Evolutionary conservation across 2,113 vertebrate species (phyloP), one percentile per base, ranked within the genome.

Genomic region (Pterophyllum scalare): DNA sequence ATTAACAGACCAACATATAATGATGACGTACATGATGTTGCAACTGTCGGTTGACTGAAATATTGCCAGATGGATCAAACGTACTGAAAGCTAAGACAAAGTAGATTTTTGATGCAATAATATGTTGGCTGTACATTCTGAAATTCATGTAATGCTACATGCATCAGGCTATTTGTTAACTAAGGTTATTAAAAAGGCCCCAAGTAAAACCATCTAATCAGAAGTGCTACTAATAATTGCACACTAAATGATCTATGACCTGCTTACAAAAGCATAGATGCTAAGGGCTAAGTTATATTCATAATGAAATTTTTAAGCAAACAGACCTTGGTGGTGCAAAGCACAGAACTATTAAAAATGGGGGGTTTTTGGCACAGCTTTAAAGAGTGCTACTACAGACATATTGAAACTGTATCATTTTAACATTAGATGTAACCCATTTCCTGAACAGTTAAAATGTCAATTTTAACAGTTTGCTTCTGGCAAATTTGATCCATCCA

Each of bases 401-500:
- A 59, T 19, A n/a, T 75, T 85, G 9, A 57, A 83, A 20, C 15
- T 67, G 24, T 7, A 35, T 54, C 19, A 54, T 15, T 59, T 22
- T 20, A 5, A 57, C 28, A 13, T 24, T 7, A 38, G 1, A 74
- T 65, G 20, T 6, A 20, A 22, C 7, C 11, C 13, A 5, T 40
- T 13, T 26, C 22, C 7, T 15, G 22, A 54, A 43, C 22, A 59
- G 3, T 56, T 80, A 22, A 17, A 77, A 46, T 22, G 4, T 46
- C 4, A 3, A 26, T 14, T 4, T 52, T 22, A 11, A 24, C 17
- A 6, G 49, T 59, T 83, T 31, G 52, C 33, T 59, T 77, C 10
- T 57, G 24, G 72, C 75, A 93, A 49, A 87, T 95, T 92, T 94
- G 85, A 93, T 90, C 91, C 90, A 93, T 89, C 85, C 88, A 65